Evolutionary conservation across 2,797 vertebrate genomes (phyloP).

Genomic region (Manis javanica): DNA sequence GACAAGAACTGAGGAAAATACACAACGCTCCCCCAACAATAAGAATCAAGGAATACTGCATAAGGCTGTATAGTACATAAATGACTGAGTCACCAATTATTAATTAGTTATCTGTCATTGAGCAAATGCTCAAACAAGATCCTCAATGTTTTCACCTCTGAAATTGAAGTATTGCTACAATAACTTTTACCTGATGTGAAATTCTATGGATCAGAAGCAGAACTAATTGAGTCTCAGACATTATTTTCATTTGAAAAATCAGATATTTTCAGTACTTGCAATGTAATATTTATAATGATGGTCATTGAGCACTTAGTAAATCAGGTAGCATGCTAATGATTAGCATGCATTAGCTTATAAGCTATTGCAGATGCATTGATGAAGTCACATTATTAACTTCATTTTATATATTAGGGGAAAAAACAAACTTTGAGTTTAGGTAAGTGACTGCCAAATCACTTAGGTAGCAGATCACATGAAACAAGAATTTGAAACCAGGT

Average conservation of each 20-base stretch:
- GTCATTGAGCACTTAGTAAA: not conserved
- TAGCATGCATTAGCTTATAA: not conserved
- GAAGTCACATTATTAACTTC: not conserved
- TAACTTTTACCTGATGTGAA: not conserved
- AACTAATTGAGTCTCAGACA: not conserved
- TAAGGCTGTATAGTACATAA: not conserved
- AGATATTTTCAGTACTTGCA: not conserved
- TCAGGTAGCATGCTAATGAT: not conserved
- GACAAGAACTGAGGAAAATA: no score
- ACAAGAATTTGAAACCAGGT: not conserved
- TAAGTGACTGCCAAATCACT: not conserved
- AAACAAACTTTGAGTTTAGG: not conserved
- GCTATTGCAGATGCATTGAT: not conserved
- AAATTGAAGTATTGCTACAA: not conserved
- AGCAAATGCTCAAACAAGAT: not conserved
- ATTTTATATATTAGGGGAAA: not conserved
- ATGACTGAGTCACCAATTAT: not conserved
- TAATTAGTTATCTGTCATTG: not conserved
- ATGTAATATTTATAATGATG: not conserved
- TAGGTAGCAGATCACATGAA: not conserved
- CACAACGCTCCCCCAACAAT: no score
- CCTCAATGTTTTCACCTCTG: not conserved
- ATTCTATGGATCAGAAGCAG: not conserved
- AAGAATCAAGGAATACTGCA: not conserved
- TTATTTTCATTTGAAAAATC: conserved; percentile 17